These are phyloP conservation scores for Andrena camellia DNA, from an alignment of 2,888 invertebrate species.

Conservation along the genomic window DNA sequence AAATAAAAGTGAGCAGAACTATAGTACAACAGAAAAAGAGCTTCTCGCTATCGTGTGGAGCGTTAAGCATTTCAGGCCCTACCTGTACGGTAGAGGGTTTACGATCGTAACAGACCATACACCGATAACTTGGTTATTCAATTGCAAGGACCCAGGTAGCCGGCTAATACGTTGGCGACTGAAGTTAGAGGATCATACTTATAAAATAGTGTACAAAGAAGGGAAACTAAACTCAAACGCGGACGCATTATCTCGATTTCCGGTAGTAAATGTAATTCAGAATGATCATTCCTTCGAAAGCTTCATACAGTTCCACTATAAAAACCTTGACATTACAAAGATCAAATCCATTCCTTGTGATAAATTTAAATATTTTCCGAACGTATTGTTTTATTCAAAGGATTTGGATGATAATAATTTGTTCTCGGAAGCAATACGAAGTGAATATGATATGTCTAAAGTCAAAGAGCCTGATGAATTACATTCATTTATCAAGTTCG, in stretches of 20 bases:
- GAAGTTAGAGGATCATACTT: constrained; percentile 33
- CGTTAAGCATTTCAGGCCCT: constrained; percentile 20
- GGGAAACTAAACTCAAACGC: constrained; percentile 23
- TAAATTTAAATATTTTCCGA: constrained; percentile 22
- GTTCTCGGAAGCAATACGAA: neutral
- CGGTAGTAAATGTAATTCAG: constrained; percentile 16
- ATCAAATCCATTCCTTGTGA: constrained; percentile 15
- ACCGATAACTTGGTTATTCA: constrained; percentile 33
- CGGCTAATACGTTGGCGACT: constrained; percentile 44
- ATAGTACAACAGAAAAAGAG: constrained; percentile 34
- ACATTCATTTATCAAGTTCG: constrained; percentile 20
- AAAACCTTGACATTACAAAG: constrained; percentile 28
- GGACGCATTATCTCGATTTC: constrained; percentile 10
- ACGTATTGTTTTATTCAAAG: constrained; percentile 28
- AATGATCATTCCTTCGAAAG: constrained; percentile 5
- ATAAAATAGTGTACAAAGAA: constrained; percentile 17
- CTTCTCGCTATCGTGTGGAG: constrained; percentile 30
- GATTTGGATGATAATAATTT: constrained; percentile 25
- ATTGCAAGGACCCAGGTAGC: constrained; percentile 42
- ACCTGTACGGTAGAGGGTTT: constrained; percentile 22
- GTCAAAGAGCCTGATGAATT: constrained; percentile 10
- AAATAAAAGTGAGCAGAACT: constrained; percentile 33
- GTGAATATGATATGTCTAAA: constrained; percentile 17
- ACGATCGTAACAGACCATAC: constrained; percentile 32
- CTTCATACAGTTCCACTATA: constrained; percentile 25